phyloP scores from a whole-genome alignment of 2,888 invertebrate genomes.

The Homarus gammarus region DNA sequence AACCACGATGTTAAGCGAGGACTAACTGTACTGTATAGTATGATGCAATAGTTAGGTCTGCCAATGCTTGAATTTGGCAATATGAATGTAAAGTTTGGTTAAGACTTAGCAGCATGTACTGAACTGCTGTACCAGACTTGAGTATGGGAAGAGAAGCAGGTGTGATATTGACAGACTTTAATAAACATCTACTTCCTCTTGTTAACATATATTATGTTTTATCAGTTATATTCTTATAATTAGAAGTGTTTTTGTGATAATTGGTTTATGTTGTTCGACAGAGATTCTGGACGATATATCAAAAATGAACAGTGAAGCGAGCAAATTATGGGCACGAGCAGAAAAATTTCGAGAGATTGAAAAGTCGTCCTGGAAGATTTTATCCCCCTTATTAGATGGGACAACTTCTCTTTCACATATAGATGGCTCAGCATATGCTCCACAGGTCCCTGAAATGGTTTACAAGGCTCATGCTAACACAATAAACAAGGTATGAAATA shows the following conservation, averaged over 20 bases:
- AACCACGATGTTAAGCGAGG: too few species aligned
- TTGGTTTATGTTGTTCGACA: neutral
- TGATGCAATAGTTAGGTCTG: too few species aligned
- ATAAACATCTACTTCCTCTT: too few species aligned
- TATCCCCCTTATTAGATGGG: conserved; percentile 43
- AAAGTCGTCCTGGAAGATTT: conserved; percentile 48
- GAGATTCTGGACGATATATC: conserved; percentile 28
- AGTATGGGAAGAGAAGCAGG: neutral
- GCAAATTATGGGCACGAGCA: conserved; percentile 26
- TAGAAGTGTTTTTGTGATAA: neutral
- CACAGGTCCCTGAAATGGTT: conserved; percentile 50
- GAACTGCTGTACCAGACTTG: too few species aligned
- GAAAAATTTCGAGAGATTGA: conserved; percentile 30
- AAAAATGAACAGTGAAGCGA: conserved; percentile 32
- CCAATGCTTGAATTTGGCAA: too few species aligned
- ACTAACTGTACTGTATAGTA: too few species aligned
- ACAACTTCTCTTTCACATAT: conserved; percentile 47
- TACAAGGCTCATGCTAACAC: conserved; percentile 47
- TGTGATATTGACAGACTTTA: too few species aligned
- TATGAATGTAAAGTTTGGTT: too few species aligned
- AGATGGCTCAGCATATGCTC: conserved; percentile 49
- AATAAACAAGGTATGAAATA: conserved; percentile 54
- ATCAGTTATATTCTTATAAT: too few species aligned
- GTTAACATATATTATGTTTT: too few species aligned
- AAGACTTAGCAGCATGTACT: too few species aligned